These are phyloP conservation scores for Aphelenchoides besseyi DNA, from an alignment of 1,140 invertebrate species.

Conservation along the genomic window DNA sequence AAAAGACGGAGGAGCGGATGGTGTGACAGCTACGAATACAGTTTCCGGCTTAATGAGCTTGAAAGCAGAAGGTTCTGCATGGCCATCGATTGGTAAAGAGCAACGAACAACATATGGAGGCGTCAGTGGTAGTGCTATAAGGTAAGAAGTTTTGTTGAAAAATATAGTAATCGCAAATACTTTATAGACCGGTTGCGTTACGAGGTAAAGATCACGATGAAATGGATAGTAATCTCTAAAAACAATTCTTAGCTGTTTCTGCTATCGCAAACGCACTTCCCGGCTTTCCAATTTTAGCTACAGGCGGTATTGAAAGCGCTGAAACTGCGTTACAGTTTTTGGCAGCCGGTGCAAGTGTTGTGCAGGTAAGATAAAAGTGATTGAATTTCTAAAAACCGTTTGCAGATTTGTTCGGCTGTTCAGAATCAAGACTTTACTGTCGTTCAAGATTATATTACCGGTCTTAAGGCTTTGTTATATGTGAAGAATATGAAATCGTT, in stretches of 20 bases:
- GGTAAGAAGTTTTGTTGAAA: constrained; percentile 80
- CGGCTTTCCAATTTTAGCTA: constrained; percentile 85
- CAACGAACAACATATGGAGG: constrained; percentile 90
- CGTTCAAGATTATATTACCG: constrained; percentile 74
- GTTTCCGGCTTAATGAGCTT: constrained; percentile 87
- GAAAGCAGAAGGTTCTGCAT: constrained; percentile 75
- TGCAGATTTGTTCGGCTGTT: constrained; percentile 84
- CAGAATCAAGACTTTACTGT: constrained; percentile 80
- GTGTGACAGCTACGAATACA: constrained; percentile 94
- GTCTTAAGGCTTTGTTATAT: constrained; percentile 83
- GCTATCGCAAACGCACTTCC: constrained; percentile 78
- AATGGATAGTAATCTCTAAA: background rate
- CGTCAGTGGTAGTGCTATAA: constrained; percentile 87
- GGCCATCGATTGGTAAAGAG: constrained; percentile 80
- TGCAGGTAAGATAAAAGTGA: constrained; percentile 73
- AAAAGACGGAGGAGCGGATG: constrained; percentile 81
- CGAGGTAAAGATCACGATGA: too few relatives aligned
- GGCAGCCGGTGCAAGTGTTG: constrained; percentile 79
- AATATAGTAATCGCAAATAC: constrained; percentile 63
- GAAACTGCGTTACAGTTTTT: constrained; percentile 88
- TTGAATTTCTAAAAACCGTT: too few relatives aligned
- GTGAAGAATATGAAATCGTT: constrained; percentile 71
- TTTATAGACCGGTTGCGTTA: too few relatives aligned
- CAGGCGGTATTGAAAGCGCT: constrained; percentile 90
- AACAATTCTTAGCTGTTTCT: constrained; percentile 72